Base-by-base conservation (phyloP, 2,113 vertebrate genomes). In the Pimephales promelas region DNA sequence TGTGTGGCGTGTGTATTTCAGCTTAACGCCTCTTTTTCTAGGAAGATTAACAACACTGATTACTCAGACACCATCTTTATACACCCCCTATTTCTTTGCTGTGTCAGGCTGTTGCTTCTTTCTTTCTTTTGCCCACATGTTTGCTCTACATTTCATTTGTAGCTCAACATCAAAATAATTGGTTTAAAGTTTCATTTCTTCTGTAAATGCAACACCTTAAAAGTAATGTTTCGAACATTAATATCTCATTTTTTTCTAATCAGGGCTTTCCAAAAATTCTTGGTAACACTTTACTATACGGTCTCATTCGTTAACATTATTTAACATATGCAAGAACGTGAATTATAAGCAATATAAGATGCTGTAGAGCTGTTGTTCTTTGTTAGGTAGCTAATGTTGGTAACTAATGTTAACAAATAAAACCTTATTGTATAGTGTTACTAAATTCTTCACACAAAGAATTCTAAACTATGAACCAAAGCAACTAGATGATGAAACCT, bases 11-110 rank as follows among this genome's bases (percentile, higher is more conserved):
- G 59, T 64, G 62, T 6, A 13, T 49, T 68, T 68, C 45, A 68
- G 62, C 22, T 56, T 22, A 68, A 68, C 26, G 5, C 24, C 62
- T 68, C 61, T 70, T 31, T 81, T 68, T 54, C 28, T 64, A 62
- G 28, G 43, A 28, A 36, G 43, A 28, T 66, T 66, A n/a, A 9
- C 79, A 52, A 4, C 11, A 78, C 36, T 79, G 56, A 79, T 78
- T 62, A 28, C 34, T 79, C 9, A 20, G 40, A 20, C 16, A 14
- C 57, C 14, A 79, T 62, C 16, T 64, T 79, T 79, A 43, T n/a
- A 61, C n/a, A 26, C 8, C 3, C 8, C 31, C 64, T 68, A 6
- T 66, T 66, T 49, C 45, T 49, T 47, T 72, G n/a, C 40, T 72
- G 10, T 5, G 40, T 36, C 28, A 34, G 18, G 24, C 26, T 13